These are phyloP conservation scores for Hystrix cristata DNA, from an alignment of 2,113 vertebrate genomes.

Conservation along the genomic window DNA sequence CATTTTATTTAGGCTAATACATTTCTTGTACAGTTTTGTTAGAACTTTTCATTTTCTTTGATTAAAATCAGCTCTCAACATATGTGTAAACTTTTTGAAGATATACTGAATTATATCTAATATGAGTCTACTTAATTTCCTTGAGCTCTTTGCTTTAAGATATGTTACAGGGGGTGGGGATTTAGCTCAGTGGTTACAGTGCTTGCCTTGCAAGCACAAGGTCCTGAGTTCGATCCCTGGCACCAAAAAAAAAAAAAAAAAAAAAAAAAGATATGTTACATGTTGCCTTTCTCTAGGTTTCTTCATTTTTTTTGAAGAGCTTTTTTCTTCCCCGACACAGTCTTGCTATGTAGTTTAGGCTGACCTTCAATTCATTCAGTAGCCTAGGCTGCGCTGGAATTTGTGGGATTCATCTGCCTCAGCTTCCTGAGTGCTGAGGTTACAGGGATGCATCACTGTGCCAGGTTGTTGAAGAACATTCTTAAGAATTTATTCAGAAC, in stretches of 20 bases:
- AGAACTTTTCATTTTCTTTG: constrained; percentile 33
- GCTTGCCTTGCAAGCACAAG: no score
- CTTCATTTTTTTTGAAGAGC: constrained; percentile 3
- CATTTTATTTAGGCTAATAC: neutral
- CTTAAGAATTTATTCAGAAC: neutral
- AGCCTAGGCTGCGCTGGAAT: neutral
- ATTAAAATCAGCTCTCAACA: neutral
- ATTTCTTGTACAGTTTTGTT: neutral
- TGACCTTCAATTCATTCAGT: neutral
- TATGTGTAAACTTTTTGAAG: neutral
- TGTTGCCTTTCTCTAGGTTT: neutral
- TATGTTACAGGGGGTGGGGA: neutral
- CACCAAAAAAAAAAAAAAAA: no score
- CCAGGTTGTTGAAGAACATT: constrained; percentile 4
- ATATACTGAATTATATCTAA: neutral
- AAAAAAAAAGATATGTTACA: no score
- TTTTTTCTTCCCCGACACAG: neutral
- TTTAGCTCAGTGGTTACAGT: no score
- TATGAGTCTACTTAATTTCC: neutral
- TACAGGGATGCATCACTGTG: neutral
- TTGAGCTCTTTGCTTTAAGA: neutral
- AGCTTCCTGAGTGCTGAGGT: neutral
- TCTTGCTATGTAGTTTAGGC: neutral
- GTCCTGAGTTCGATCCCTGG: no score
- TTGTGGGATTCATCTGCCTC: neutral